phyloP scores from a whole-genome alignment of 2,888 invertebrate species.

The Pseudococcus jackbeardsleyi region DNA sequence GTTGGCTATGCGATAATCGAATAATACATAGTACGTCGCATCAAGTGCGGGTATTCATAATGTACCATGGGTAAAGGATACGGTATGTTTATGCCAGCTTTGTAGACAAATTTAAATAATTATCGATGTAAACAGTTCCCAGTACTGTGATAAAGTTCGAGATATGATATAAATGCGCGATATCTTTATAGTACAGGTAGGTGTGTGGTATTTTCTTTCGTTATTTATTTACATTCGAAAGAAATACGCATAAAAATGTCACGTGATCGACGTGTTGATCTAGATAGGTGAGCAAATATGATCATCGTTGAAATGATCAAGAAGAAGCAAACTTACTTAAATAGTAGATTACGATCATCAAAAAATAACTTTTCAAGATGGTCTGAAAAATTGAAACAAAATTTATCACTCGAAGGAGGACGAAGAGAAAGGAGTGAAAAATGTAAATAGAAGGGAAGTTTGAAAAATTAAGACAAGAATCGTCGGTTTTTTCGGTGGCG shows the following conservation, averaged over 20 bases:
- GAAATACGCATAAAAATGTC: background rate
- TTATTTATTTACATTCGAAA: background rate
- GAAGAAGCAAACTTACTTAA: too few species aligned
- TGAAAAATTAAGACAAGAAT: too few species aligned
- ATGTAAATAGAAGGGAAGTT: too few species aligned
- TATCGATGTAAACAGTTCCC: background rate
- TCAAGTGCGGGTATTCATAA: background rate
- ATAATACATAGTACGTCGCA: background rate
- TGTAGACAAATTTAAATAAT: background rate
- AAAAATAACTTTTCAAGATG: too few species aligned
- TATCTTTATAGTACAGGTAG: background rate
- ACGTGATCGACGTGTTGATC: background rate
- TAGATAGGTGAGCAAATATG: too few species aligned
- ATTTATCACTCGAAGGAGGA: too few species aligned
- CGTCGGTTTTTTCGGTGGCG: too few species aligned
- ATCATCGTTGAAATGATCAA: too few species aligned
- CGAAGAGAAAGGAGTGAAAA: too few species aligned
- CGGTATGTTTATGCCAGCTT: background rate
- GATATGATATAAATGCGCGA: background rate
- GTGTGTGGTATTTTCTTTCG: background rate
- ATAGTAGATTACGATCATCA: too few species aligned
- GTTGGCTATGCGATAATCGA: background rate
- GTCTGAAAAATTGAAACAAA: too few species aligned
- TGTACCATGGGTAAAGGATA: background rate
- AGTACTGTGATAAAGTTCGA: background rate